Evolutionary conservation across 2,797 vertebrate species (phyloP).

Genomic region (Mastacembelus armatus): DNA sequence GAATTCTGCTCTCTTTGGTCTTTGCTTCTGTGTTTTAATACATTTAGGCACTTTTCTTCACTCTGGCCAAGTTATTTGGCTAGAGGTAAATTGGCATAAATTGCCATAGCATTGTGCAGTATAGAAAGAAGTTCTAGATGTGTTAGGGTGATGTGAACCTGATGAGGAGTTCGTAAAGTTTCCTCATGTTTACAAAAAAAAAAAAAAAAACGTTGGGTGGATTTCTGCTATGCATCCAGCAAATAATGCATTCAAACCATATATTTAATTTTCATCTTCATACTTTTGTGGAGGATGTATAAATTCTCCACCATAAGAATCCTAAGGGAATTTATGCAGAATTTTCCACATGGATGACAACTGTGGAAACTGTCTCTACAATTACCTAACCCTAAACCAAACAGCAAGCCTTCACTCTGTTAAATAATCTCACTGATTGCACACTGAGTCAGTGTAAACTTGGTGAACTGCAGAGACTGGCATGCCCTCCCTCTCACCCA

Average conservation of each 20-base stretch:
- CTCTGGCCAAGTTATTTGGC: slow-evolving; percentile 62
- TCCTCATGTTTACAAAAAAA: slow-evolving; percentile 13
- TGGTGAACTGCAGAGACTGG: slow-evolving; percentile 68
- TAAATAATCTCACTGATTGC: slow-evolving; percentile 66
- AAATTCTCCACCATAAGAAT: slow-evolving; percentile 28
- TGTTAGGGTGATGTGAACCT: slow-evolving; percentile 14
- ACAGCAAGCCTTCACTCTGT: slow-evolving; percentile 60
- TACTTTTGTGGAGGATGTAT: slow-evolving; percentile 1
- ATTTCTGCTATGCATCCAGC: neutral
- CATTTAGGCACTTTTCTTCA: slow-evolving; percentile 65
- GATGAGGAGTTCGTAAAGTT: slow-evolving; percentile 22
- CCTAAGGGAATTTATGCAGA: slow-evolving; percentile 11
- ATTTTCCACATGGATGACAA: slow-evolving; percentile 42
- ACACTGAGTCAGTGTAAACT: slow-evolving; percentile 63
- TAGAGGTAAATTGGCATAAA: slow-evolving; percentile 28
- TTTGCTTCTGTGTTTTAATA: slow-evolving; percentile 71
- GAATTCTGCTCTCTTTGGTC: slow-evolving; percentile 66
- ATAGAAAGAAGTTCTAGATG: too few relatives aligned
- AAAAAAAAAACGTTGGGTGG: neutral
- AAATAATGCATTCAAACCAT: neutral
- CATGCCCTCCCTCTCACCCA: slow-evolving; percentile 76
- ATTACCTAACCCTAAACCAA: slow-evolving; percentile 49
- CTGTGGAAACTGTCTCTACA: slow-evolving; percentile 27
- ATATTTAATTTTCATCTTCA: slow-evolving; percentile 16
- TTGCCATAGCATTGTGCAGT: slow-evolving; percentile 18